Conservation (phyloP, 2,888 invertebrate genomes). For the Acrobasis suavella region DNA sequence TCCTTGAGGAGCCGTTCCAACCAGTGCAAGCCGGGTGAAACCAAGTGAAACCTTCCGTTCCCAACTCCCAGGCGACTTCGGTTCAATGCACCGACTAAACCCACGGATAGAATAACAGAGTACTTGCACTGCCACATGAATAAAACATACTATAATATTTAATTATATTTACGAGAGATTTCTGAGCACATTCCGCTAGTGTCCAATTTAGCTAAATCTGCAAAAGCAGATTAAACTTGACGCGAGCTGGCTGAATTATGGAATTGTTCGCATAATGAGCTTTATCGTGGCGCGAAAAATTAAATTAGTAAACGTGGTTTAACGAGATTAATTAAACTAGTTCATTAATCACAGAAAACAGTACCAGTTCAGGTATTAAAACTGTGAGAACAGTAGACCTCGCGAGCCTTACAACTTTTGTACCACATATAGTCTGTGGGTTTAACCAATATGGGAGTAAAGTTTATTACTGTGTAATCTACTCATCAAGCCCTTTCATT, state of each 20-base stretch:
- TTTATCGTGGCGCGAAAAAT: conserved; percentile 8
- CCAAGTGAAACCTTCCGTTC: conserved; percentile 10
- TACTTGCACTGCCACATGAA: background rate
- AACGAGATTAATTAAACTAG: background rate
- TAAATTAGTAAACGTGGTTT: background rate
- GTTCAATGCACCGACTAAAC: conserved; percentile 14
- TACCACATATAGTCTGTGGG: no score
- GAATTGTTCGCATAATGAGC: conserved; percentile 11
- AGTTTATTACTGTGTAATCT: no score
- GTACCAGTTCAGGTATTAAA: no score
- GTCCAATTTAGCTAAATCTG: conserved; percentile 15
- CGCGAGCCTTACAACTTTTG: no score
- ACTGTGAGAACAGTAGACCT: no score
- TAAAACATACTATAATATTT: conserved; percentile 5
- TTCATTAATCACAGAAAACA: background rate
- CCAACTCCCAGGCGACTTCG: conserved; percentile 6
- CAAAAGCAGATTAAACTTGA: conserved; percentile 18
- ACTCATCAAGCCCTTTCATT: no score
- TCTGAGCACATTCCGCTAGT: conserved; percentile 2
- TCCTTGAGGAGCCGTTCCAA: conserved; percentile 18
- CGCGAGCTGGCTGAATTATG: conserved; percentile 15
- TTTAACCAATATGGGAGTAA: no score
- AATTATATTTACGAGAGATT: background rate
- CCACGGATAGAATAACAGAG: background rate
- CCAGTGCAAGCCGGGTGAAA: conserved; percentile 14